Conservation (phyloP, 2,888 invertebrate genomes). For the Polymixis flavicincta region DNA sequence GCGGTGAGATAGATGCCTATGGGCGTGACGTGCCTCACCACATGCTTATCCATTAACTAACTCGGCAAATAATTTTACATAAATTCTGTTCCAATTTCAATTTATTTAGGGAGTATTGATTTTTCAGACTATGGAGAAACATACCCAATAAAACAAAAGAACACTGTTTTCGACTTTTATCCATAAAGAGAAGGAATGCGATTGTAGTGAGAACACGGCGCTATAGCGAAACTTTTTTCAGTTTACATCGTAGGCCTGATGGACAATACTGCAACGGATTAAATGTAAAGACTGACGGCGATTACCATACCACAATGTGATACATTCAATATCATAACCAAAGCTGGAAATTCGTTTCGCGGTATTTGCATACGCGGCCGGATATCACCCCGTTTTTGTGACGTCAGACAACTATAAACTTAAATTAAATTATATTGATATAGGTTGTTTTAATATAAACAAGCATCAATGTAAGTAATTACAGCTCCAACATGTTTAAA, state of each 20-base stretch:
- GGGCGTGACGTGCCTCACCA: neutral
- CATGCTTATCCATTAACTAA: neutral
- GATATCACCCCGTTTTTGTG: slow-evolving; percentile 25
- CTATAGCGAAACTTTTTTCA: neutral
- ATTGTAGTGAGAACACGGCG: neutral
- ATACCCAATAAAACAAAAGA: neutral
- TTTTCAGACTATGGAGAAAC: neutral
- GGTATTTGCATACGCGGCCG: slow-evolving; percentile 41
- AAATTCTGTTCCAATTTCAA: neutral
- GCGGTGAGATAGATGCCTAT: neutral
- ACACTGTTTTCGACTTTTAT: neutral
- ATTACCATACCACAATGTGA: slow-evolving; percentile 43
- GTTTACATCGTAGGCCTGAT: slow-evolving; percentile 11
- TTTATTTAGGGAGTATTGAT: neutral
- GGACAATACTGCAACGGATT: slow-evolving; percentile 23
- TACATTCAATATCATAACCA: slow-evolving; percentile 55
- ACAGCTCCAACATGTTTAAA: slow-evolving; percentile 43
- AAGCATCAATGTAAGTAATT: slow-evolving; percentile 17
- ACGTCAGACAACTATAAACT: slow-evolving; percentile 1
- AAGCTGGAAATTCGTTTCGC: slow-evolving; percentile 54
- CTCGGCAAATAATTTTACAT: too few species aligned
- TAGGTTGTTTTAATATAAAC: neutral
- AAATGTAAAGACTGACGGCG: slow-evolving; percentile 42
- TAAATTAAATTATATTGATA: neutral
- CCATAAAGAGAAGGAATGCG: neutral